These are phyloP conservation scores for Parelbella ahira DNA, from an alignment of 2,888 invertebrate genomes.

Conservation along the genomic window DNA sequence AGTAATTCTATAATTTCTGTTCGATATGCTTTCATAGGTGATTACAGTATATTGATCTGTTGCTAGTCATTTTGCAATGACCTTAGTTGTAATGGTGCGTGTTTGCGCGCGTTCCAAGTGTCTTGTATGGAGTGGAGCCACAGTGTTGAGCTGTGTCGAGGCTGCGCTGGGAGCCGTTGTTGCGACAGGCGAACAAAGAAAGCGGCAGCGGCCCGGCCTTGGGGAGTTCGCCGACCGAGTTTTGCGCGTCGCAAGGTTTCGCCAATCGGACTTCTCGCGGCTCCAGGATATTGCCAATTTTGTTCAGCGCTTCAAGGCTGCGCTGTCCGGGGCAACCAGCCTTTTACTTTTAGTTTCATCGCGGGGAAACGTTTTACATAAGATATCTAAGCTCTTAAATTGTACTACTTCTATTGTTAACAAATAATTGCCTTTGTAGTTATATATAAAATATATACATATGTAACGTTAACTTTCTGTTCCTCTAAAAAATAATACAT, in stretches of 20 bases:
- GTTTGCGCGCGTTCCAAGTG: conserved; percentile 8
- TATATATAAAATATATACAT: too few species aligned
- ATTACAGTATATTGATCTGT: too few species aligned
- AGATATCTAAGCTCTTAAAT: conserved; percentile 2
- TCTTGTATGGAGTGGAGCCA: conserved; percentile 7
- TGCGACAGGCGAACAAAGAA: conserved; percentile 78
- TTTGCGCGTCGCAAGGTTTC: conserved; percentile 80
- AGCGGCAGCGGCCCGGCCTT: conserved; percentile 70
- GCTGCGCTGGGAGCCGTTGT: conserved; percentile 56
- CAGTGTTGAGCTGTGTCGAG: conserved; percentile 47
- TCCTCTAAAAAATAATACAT: too few species aligned
- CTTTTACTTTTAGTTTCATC: conserved; percentile 66
- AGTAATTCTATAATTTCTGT: too few species aligned
- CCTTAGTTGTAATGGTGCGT: background rate
- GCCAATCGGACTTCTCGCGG: conserved; percentile 76
- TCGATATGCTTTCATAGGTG: too few species aligned
- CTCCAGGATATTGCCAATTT: conserved; percentile 80
- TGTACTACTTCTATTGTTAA: too few species aligned
- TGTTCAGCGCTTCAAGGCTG: conserved; percentile 72
- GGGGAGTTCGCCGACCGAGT: conserved; percentile 77
- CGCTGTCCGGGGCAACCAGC: conserved; percentile 48
- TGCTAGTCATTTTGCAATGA: too few species aligned
- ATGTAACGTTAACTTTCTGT: too few species aligned
- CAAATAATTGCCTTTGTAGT: background rate
- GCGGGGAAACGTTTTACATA: conserved; percentile 9